phyloP scores from a whole-genome alignment of 2,888 invertebrate genomes.

The Tortrix viridana region DNA sequence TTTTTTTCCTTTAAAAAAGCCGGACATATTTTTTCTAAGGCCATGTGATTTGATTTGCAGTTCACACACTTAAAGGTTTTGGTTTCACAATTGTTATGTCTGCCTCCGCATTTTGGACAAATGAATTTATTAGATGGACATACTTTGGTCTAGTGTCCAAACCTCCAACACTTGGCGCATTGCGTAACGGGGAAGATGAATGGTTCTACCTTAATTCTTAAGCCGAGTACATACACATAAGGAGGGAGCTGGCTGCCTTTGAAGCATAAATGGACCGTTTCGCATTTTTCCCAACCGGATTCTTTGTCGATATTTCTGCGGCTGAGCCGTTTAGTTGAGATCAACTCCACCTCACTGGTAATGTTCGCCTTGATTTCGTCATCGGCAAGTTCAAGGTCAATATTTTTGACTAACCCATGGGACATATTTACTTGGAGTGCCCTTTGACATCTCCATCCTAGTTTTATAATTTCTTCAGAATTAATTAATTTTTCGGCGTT shows the following conservation, averaged over 20 bases:
- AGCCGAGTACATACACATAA: not conserved
- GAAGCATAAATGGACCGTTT: not conserved
- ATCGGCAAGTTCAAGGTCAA: conserved; percentile 33
- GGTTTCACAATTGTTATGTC: not conserved
- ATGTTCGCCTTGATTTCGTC: conserved; percentile 25
- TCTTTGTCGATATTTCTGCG: conserved; percentile 22
- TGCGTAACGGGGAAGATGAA: not conserved
- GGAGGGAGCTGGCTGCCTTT: not conserved
- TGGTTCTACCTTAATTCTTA: not conserved
- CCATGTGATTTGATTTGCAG: conserved; percentile 41
- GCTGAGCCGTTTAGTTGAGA: conserved; percentile 26
- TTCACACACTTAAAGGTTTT: conserved; percentile 39
- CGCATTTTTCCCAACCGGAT: not conserved
- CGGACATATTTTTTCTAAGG: conserved; percentile 41
- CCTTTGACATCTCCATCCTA: conserved; percentile 23
- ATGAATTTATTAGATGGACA: not conserved
- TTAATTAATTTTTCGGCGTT: conserved; percentile 14
- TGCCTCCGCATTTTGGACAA: not conserved
- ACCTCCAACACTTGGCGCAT: not conserved
- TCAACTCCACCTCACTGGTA: conserved; percentile 1
- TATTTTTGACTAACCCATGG: conserved; percentile 27
- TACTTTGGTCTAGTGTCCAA: not conserved
- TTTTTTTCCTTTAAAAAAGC: conserved; percentile 43
- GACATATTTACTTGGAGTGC: conserved; percentile 23
- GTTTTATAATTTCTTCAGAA: conserved; percentile 9